phyloP scores from a whole-genome alignment of 2,888 invertebrate species.

The Crepidodera aurea region DNA sequence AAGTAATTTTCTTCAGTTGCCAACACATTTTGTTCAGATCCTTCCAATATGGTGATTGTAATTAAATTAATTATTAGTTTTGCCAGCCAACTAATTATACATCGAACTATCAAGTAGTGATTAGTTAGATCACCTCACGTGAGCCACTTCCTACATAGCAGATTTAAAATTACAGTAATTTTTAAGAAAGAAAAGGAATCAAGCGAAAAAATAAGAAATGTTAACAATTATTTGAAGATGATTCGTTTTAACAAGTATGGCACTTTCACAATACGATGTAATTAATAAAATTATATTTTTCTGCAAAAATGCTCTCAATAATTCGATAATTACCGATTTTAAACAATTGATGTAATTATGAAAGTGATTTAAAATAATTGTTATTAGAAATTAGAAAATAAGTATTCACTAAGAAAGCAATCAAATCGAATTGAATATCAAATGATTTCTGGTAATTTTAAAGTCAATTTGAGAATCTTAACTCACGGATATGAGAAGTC shows the following conservation, averaged over 20 bases:
- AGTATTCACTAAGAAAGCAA: too few relatives aligned
- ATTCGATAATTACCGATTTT: too few relatives aligned
- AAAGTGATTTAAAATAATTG: too few relatives aligned
- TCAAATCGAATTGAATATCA: too few relatives aligned
- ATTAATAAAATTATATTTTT: not conserved
- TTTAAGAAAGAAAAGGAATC: constrained; percentile 1
- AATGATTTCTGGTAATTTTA: too few relatives aligned
- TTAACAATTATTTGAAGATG: not conserved
- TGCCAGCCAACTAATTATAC: constrained; percentile 27
- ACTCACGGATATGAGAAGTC: too few relatives aligned
- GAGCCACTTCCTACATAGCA: constrained; percentile 20
- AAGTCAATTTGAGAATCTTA: too few relatives aligned
- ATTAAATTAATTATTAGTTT: constrained; percentile 35
- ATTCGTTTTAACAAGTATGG: not conserved
- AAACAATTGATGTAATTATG: too few relatives aligned
- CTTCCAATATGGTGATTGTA: constrained; percentile 27
- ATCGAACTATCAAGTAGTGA: constrained; percentile 17
- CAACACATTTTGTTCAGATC: constrained; percentile 26
- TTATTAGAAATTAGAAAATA: too few relatives aligned
- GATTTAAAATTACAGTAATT: constrained; percentile 26
- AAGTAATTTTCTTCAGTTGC: constrained; percentile 37
- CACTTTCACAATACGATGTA: not conserved
- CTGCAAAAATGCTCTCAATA: not conserved
- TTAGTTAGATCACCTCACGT: constrained; percentile 26
- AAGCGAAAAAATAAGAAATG: not conserved